A percentile compares a stretch with the other conserved stretches of the same genome.
These are phyloP conservation scores for Mergus octosetaceus DNA, from an alignment of 2,797 vertebrate genomes.

Conservation along the genomic window DNA sequence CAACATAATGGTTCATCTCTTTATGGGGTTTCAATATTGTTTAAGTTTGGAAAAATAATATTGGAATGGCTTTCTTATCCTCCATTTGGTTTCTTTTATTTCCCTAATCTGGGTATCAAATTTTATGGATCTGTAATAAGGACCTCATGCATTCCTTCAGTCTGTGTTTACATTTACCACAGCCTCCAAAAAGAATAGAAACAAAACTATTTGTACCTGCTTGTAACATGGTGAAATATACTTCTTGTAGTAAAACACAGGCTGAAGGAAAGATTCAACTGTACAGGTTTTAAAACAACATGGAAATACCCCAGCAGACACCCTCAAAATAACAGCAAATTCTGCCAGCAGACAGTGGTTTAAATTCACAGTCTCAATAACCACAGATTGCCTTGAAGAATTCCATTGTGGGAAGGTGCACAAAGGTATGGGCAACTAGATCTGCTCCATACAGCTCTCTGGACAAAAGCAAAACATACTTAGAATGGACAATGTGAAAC, in stretches of 20 bases:
- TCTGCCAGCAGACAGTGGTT: conserved; percentile 21
- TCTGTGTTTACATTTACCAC: background rate
- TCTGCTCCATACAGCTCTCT: background rate
- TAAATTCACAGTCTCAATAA: background rate
- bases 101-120: background rate
- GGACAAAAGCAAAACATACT: background rate
- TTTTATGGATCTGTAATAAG: conserved; percentile 10
- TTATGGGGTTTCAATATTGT: background rate
- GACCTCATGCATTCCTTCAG: background rate
- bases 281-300: background rate
- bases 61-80: background rate
- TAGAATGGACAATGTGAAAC: background rate
- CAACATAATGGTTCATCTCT: background rate
- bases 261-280: background rate
- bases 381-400: background rate
- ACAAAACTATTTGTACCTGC: background rate
- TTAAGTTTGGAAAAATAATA: background rate
- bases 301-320: background rate
- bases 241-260: background rate
- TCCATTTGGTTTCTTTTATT: background rate
- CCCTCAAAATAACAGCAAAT: background rate
- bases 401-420: background rate
- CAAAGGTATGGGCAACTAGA: background rate
- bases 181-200: background rate
- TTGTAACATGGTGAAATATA: background rate